phyloP scores from a whole-genome alignment of 1,140 invertebrate species.

The Sweltsa coloradensis region DNA sequence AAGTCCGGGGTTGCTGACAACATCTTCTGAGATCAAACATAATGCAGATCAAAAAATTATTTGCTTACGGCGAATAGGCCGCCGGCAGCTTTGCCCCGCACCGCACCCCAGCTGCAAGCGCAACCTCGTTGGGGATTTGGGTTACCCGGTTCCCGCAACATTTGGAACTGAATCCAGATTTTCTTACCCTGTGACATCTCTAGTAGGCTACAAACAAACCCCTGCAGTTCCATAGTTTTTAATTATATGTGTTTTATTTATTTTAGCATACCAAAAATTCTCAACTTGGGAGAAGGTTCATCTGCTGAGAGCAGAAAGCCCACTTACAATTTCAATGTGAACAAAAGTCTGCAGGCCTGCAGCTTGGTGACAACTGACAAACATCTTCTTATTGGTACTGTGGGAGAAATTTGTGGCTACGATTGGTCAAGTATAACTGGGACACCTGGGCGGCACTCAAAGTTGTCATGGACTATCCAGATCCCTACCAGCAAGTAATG shows the following conservation, averaged over 20 bases:
- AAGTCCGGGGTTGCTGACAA: too few species aligned
- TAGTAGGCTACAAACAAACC: too few species aligned
- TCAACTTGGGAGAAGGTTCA: conserved; percentile 32
- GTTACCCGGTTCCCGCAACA: too few species aligned
- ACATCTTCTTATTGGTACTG: conserved; percentile 59
- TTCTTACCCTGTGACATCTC: too few species aligned
- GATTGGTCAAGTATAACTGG: conserved; percentile 59
- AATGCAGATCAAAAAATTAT: too few species aligned
- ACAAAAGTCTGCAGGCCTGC: conserved; percentile 49
- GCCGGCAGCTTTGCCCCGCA: too few species aligned
- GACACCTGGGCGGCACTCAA: conserved; percentile 43
- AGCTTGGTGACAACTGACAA: conserved; percentile 55
- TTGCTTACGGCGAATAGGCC: too few species aligned
- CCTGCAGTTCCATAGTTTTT: too few species aligned
- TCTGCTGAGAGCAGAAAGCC: conserved; percentile 40
- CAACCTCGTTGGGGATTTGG: too few species aligned
- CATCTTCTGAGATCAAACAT: too few species aligned
- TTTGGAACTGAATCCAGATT: too few species aligned
- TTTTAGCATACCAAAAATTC: conserved; percentile 26
- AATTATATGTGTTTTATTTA: conserved; percentile 9
- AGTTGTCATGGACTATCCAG: conserved; percentile 48
- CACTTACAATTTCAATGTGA: conserved; percentile 39
- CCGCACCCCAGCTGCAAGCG: too few species aligned
- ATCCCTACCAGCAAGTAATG: conserved; percentile 45
- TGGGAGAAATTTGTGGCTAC: conserved; percentile 61